Base-by-base conservation (phyloP, 2,888 invertebrate species). In the Caenorhabditis panamensis region DNA sequence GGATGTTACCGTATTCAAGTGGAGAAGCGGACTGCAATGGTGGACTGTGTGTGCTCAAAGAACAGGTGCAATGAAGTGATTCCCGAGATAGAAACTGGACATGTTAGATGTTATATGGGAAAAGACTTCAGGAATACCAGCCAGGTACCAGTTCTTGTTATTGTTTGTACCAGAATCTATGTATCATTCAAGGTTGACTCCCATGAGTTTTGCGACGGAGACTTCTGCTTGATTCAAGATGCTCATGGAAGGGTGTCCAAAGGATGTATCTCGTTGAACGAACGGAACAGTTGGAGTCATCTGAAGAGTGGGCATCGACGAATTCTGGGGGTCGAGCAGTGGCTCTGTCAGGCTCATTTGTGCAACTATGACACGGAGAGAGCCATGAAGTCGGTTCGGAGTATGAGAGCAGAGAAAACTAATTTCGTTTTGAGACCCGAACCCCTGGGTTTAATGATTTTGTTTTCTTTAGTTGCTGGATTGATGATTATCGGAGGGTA, bases 251-350 rank as follows among this genome's bases (percentile, higher is more conserved):
- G 69, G 51, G 73, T 81, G 16, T 72, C 73, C 0, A 85, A 85
- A 44, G 85, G 85, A 18, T 85, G 85, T 22, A 72, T 85, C 16
- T 83, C 83, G 13, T 58, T 85, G 31, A 85, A 85, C 51, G 85
- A 85, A 51, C 66, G 82, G 31, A 82, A 83, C 22, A 81, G 79
- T 62, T 84, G 83, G 82, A 84, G 84, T 59, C 84, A 83, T 68
- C 58, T 84, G 9, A 71, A 79, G 84, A 72, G 53, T 47, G 88
- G 88, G n/a, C 84, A 88, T 59, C 82, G 88, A 2, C 80, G 82
- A 44, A 82, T 88, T 44, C 63, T 88, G 16, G 86, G 84, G 37
- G 80, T 83, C 0, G 87, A 88, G 31, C 88, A 88, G 73, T 88
- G 87, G 86, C 53, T 88, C 1, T 88, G 88, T 58, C 71, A 82